Evolutionary conservation across 2,888 invertebrate species (phyloP).

Genomic region (Heliconius ismenius): DNA sequence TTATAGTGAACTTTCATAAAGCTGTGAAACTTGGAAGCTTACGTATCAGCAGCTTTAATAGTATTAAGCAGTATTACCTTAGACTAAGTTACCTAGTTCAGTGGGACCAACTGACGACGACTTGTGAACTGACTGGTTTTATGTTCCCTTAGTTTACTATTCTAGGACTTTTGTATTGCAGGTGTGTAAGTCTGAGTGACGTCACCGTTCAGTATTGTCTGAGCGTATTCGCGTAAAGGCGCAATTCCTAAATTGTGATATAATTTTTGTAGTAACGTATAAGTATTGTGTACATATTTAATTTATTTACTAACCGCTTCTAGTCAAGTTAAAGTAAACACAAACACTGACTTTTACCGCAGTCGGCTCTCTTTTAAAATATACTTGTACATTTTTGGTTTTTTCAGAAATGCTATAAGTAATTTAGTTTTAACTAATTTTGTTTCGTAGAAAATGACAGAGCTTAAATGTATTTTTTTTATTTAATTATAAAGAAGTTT

Average conservation of each 20-base stretch:
- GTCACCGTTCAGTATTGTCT: constrained; percentile 61
- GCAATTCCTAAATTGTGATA: constrained; percentile 81
- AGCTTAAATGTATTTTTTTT: not conserved
- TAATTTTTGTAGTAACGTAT: constrained; percentile 60
- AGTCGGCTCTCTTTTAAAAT: constrained; percentile 41
- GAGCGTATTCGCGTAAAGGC: constrained; percentile 56
- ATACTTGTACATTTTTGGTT: not conserved
- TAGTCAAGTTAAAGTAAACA: constrained; percentile 57
- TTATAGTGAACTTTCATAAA: not conserved
- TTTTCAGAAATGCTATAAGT: not conserved
- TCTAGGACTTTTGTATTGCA: constrained; percentile 29
- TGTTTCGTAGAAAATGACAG: not conserved
- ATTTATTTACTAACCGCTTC: constrained; percentile 51
- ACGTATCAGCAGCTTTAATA: constrained; percentile 41
- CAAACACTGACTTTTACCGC: constrained; percentile 39
- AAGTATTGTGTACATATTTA: constrained; percentile 40
- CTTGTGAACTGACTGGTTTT: constrained; percentile 58
- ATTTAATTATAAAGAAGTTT: not conserved
- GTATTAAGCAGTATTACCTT: constrained; percentile 72
- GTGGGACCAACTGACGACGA: constrained; percentile 72
- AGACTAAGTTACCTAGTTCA: constrained; percentile 65
- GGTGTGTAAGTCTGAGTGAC: constrained; percentile 39
- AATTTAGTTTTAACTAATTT: not conserved
- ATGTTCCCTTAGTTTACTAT: constrained; percentile 39
- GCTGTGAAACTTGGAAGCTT: not conserved